Conservation (phyloP, 2,888 invertebrate genomes). For the Lasioglossum villosulum region DNA sequence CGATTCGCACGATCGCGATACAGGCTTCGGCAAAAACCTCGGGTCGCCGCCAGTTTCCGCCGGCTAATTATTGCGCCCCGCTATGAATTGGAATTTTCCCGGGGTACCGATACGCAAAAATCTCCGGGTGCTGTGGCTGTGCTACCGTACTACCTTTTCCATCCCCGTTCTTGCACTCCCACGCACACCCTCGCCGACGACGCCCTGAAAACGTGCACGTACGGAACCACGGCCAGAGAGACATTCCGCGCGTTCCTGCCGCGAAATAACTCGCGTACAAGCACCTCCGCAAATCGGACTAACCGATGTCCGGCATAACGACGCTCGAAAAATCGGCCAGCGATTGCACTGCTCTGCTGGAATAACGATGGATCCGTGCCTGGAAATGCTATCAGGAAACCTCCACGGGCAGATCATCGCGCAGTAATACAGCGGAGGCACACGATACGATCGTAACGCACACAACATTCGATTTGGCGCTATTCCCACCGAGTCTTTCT, state of each 20-base stretch:
- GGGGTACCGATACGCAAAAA: slow-evolving; percentile 25
- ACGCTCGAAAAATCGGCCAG: slow-evolving; percentile 44
- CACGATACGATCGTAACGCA: neutral
- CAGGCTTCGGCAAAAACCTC: slow-evolving; percentile 31
- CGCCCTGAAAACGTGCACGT: slow-evolving; percentile 45
- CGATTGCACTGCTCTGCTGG: slow-evolving; percentile 35
- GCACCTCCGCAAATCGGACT: slow-evolving; percentile 15
- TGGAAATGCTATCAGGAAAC: neutral
- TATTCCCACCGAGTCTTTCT: neutral
- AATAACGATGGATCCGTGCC: slow-evolving; percentile 30
- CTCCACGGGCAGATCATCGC: neutral
- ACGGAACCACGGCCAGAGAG: slow-evolving; percentile 44
- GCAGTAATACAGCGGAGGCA: neutral
- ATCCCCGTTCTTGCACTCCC: neutral
- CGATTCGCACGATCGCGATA: slow-evolving; percentile 55
- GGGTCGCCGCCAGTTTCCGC: slow-evolving; percentile 11
- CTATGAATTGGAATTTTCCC: slow-evolving; percentile 54
- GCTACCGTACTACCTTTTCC: neutral
- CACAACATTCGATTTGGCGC: neutral
- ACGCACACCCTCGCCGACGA: neutral
- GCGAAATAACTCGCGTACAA: slow-evolving; percentile 42
- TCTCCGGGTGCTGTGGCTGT: neutral
- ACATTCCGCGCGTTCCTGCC: slow-evolving; percentile 46
- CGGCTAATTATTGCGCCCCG: slow-evolving; percentile 46
- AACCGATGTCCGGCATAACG: slow-evolving; percentile 31